A percentile compares a stretch with the other conserved stretches of the same genome.
Evolutionary conservation across 2,888 invertebrate genomes (phyloP).

Genomic region (Pogonocherus hispidulus): DNA sequence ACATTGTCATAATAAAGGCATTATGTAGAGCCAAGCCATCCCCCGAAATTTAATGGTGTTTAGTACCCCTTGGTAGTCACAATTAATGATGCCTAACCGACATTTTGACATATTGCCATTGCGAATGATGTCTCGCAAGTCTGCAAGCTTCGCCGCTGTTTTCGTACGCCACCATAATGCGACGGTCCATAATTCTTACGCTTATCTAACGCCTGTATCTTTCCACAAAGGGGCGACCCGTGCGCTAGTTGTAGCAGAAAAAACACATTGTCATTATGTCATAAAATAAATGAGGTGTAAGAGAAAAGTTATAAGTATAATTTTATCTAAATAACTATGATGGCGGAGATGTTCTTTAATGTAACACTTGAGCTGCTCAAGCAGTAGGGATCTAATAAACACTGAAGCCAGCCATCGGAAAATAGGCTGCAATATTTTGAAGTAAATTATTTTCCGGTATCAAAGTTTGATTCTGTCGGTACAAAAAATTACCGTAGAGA

Average conservation of each 20-base stretch:
- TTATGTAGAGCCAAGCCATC: not conserved
- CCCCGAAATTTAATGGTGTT: conserved; percentile 6
- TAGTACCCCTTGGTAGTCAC: not conserved
- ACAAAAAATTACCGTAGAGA: too few relatives aligned
- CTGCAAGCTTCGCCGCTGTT: conserved; percentile 12
- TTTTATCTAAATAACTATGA: conserved; percentile 42
- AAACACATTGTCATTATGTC: conserved; percentile 51
- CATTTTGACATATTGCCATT: conserved; percentile 53
- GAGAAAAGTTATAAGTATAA: conserved; percentile 47
- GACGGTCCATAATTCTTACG: conserved; percentile 48
- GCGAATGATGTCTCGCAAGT: conserved; percentile 13
- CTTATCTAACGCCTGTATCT: conserved; percentile 52
- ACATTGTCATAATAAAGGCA: not conserved
- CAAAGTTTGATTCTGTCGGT: too few relatives aligned
- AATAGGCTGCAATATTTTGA: not conserved
- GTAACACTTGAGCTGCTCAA: not conserved
- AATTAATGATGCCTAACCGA: conserved; percentile 55
- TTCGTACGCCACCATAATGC: conserved; percentile 35
- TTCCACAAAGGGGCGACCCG: conserved; percentile 36
- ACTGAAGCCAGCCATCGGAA: too few relatives aligned
- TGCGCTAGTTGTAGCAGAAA: conserved; percentile 41
- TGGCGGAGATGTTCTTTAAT: not conserved
- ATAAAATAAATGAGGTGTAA: conserved; percentile 50
- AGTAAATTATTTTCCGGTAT: not conserved
- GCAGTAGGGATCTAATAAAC: not conserved